Percentiles rank a stretch among this genome's conserved stretches.
phyloP scores from a whole-genome alignment of 1,140 invertebrate genomes.

The Pentalonia nigronervosa region DNA sequence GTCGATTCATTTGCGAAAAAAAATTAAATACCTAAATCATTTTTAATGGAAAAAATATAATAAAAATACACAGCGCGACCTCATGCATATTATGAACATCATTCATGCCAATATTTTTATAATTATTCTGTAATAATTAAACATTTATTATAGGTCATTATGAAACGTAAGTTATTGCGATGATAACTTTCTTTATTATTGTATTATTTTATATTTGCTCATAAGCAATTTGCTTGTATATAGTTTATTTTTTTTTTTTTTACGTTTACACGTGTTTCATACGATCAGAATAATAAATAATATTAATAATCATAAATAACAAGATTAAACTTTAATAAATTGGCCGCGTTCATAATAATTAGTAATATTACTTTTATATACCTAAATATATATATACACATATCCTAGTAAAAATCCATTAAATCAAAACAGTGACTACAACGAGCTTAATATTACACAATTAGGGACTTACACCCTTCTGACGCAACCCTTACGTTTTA shows the following conservation, averaged over 20 bases:
- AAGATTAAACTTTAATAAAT: slow-evolving; percentile 29
- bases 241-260: not conserved
- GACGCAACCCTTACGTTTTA: slow-evolving; percentile 29
- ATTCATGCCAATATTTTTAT: not conserved
- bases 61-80: not conserved
- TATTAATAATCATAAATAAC: slow-evolving; percentile 46
- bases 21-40: not conserved
- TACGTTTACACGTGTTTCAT: not conserved
- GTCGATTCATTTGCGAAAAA: not conserved
- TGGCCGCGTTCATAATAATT: not conserved
- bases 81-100: not conserved
- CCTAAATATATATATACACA: not conserved
- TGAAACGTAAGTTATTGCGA: not conserved
- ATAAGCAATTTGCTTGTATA: not conserved
- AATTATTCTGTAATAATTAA: not conserved
- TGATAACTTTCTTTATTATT: not conserved
- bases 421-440: slow-evolving; percentile 47
- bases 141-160: not conserved
- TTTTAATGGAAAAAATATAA: not conserved
- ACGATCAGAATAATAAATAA: not conserved
- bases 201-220: not conserved
- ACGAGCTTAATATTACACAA: slow-evolving; percentile 30
- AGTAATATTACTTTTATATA: not conserved
- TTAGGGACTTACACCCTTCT: slow-evolving; percentile 8
- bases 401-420: slow-evolving; percentile 38